These are phyloP conservation scores for Anguilla megastoma DNA, from an alignment of 2,797 vertebrate species.

Conservation along the genomic window DNA sequence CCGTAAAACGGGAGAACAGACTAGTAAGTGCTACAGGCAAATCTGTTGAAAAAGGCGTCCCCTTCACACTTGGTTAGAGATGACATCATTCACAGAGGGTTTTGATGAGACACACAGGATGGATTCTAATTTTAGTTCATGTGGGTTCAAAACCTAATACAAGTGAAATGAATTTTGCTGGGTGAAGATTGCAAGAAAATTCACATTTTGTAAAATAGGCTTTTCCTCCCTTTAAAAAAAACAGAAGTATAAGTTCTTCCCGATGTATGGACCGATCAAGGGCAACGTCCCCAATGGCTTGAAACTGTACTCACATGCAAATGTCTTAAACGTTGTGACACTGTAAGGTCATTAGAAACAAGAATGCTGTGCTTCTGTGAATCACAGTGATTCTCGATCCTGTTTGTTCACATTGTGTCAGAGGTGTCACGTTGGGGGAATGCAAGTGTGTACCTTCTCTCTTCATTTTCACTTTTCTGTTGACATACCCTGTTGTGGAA, in stretches of 20 bases:
- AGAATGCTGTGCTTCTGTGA: neutral
- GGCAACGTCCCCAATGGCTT: neutral
- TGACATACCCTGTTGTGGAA: neutral
- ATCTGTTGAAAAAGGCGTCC: neutral
- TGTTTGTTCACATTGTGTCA: neutral
- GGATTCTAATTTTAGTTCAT: neutral
- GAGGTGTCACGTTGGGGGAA: neutral
- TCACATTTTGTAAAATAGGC: neutral
- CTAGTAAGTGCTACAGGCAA: neutral
- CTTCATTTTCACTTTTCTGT: neutral
- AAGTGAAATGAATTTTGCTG: neutral
- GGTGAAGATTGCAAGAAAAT: neutral
- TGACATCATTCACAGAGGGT: neutral
- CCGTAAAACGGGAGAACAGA: neutral
- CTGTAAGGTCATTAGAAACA: neutral
- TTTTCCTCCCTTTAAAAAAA: neutral
- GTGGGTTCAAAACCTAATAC: neutral
- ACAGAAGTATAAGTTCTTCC: neutral
- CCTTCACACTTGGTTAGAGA: neutral
- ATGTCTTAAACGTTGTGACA: neutral
- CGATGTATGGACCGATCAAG: neutral
- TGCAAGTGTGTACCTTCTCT: neutral
- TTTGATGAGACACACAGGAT: neutral
- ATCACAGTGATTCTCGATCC: neutral
- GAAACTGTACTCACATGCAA: neutral